Percentiles rank a stretch among this genome's conserved stretches.
Conservation (phyloP, 1,140 invertebrate species). For the Drosophila melanica region DNA sequence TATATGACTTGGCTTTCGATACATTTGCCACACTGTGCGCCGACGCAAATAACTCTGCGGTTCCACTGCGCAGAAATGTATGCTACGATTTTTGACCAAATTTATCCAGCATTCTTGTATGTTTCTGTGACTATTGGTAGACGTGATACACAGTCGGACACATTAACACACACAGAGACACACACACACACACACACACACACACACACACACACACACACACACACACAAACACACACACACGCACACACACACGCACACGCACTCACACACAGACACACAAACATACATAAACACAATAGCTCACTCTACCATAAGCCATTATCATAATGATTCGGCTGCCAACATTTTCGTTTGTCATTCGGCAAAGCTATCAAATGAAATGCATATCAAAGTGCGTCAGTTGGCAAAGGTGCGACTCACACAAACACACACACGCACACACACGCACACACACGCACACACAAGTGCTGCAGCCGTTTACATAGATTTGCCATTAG, state of each 20-base stretch:
- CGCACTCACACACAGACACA: not conserved
- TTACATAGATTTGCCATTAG: constrained; percentile 55
- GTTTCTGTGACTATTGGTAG: constrained; percentile 1
- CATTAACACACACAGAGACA: not conserved
- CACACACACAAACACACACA: not conserved
- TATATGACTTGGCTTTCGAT: not conserved
- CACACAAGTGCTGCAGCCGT: constrained; percentile 1
- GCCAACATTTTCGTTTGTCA: constrained; percentile 15
- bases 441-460: not conserved
- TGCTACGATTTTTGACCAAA: constrained; percentile 42
- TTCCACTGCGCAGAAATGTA: constrained; percentile 38
- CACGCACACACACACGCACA: no score
- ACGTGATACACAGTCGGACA: not conserved
- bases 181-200: not conserved
- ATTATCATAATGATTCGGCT: constrained; percentile 63
- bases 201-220: not conserved
- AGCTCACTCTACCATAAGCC: not conserved
- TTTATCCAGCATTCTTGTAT: constrained; percentile 3
- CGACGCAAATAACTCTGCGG: not conserved
- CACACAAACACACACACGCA: not conserved
- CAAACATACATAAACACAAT: not conserved
- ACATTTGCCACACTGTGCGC: not conserved
- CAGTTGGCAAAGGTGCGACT: constrained; percentile 37
- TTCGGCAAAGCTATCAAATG: constrained; percentile 33
- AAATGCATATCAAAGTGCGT: constrained; percentile 45